phyloP scores from a whole-genome alignment of 2,797 vertebrate species.

The Stomatorhinus walkeri region DNA sequence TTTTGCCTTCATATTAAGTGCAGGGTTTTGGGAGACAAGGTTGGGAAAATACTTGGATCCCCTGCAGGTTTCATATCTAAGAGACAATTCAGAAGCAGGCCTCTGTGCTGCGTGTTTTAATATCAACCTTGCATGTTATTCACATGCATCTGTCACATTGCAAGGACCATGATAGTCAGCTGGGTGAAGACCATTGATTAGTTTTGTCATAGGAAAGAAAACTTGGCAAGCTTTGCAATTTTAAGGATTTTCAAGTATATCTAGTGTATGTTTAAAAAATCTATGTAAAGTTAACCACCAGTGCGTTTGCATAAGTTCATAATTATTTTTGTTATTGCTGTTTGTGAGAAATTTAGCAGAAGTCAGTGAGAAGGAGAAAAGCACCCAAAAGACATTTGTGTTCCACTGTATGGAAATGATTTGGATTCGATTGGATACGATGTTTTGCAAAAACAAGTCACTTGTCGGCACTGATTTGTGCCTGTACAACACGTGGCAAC shows the following conservation, averaged over 20 bases:
- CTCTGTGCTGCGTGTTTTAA: neutral
- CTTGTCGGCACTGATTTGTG: neutral
- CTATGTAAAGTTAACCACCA: neutral
- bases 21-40: neutral
- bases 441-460: neutral
- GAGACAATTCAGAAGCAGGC: neutral
- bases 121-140: neutral
- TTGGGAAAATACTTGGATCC: neutral
- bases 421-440: neutral
- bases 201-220: neutral
- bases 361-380: neutral
- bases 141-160: neutral
- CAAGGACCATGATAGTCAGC: neutral
- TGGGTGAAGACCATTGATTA: neutral
- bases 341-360: neutral
- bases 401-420: neutral
- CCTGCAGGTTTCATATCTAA: neutral
- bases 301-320: neutral
- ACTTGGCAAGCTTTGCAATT: neutral
- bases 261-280: neutral
- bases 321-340: neutral
- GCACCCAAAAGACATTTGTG: neutral
- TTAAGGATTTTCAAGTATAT: neutral
- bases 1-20: neutral
- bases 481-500: neutral